A percentile compares a stretch with the other conserved stretches of the same genome.
These are phyloP conservation scores for Eleginops maclovinus DNA, from an alignment of 2,113 vertebrate genomes.

Conservation along the genomic window DNA sequence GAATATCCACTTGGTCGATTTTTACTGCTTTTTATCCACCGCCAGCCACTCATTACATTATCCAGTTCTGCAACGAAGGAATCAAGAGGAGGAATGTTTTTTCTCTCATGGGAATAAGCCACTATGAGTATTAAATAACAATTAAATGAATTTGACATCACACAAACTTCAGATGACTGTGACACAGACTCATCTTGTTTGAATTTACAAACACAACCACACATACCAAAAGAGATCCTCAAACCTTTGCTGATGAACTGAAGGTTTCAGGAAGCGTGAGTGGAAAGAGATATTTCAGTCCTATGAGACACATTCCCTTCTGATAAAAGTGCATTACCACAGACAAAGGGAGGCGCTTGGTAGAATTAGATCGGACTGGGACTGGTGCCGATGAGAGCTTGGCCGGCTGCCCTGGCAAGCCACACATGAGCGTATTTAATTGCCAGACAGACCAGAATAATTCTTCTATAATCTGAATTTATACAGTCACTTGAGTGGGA, in stretches of 20 bases:
- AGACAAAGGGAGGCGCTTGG: constrained; percentile 85
- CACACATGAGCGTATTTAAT: constrained; percentile 92
- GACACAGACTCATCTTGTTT: constrained; percentile 68
- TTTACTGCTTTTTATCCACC: constrained; percentile 49
- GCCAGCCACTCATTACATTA: constrained; percentile 47
- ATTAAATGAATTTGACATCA: constrained; percentile 46
- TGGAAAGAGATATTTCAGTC: constrained; percentile 71
- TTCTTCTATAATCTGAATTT: constrained; percentile 86
- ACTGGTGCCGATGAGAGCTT: constrained; percentile 89
- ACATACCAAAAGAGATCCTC: constrained; percentile 48
- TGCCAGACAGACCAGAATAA: constrained; percentile 92
- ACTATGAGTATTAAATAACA: constrained; percentile 53
- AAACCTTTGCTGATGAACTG: constrained; percentile 37
- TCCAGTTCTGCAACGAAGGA: constrained; percentile 37
- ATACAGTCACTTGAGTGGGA: constrained; percentile 75
- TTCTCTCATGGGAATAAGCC: constrained; percentile 39
- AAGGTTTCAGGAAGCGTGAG: constrained; percentile 55
- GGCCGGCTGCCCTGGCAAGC: constrained; percentile 89
- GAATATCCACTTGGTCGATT: constrained; percentile 53
- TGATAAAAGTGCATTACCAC: constrained; percentile 85
- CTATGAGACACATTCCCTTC: constrained; percentile 82
- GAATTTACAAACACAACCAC: constrained; percentile 52
- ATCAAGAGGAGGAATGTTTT: constrained; percentile 30
- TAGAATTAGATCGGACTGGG: constrained; percentile 88
- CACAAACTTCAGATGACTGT: constrained; percentile 39